phyloP scores from a whole-genome alignment of 2,888 invertebrate genomes.

The Trichacis sp. region DNA sequence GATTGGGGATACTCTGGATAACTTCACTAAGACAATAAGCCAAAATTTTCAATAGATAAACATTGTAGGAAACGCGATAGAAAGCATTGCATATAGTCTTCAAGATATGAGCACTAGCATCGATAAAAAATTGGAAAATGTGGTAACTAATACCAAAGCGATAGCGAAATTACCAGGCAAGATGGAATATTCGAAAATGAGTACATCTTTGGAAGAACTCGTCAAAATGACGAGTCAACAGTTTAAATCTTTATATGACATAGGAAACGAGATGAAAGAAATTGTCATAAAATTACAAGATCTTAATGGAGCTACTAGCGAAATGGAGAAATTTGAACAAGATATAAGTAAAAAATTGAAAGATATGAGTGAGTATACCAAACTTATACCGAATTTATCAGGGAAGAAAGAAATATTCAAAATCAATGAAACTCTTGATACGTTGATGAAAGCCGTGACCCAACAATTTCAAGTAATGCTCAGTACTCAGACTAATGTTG shows the following conservation, averaged over 20 bases:
- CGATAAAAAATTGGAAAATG: not conserved
- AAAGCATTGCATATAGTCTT: not conserved
- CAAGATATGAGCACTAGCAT: not conserved
- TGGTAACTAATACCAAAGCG: not conserved
- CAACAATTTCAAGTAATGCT: too few species aligned
- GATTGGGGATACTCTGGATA: not conserved
- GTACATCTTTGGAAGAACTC: not conserved
- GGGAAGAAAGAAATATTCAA: not conserved
- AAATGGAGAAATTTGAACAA: not conserved
- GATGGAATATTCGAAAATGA: not conserved
- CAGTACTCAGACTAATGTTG: too few species aligned
- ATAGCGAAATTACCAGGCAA: not conserved
- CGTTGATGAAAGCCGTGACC: not conserved
- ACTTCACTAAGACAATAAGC: not conserved
- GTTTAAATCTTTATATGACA: not conserved
- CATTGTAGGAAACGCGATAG: not conserved
- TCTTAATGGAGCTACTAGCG: too few species aligned
- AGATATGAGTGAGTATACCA: not conserved
- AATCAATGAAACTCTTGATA: not conserved
- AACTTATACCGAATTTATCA: not conserved
- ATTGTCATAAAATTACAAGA: not conserved
- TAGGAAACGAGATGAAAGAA: not conserved
- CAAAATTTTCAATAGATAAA: not conserved
- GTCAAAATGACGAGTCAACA: not conserved
- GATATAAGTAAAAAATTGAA: not conserved